Evolutionary conservation across 2,888 invertebrate species (phyloP), one percentile per base, ranked within the genome.

Genomic region (Altica lythri): DNA sequence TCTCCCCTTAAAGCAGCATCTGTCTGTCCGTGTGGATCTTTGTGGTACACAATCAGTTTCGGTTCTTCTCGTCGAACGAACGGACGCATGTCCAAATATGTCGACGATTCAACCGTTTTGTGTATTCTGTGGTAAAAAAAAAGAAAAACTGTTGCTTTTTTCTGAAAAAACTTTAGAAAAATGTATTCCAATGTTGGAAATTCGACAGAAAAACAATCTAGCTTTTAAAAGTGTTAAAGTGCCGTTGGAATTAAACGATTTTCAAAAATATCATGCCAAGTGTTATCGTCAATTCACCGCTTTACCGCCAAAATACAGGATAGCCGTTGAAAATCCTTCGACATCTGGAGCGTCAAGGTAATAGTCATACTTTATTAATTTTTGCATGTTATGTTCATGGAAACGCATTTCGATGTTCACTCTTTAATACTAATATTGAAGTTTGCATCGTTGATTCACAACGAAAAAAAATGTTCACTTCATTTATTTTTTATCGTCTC

Each of bases 231-330:
- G 14, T 12, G 35, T 13, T 35, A 13, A 35, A 35, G 13, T 35
- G 35, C 35, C 35, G 35, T 35, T 35, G 35, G 35, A 35, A 35
- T 35, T 35, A 3, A 35, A 35, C 35, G 35, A 35, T 35, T 35
- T 35, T 35, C 35, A 35, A 13, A 35, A 35, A 35, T 35, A 35
- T 13, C 35, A 35, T 8, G 35, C 35, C 8, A 35, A 35, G 35
- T 35, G 35, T 35, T 35, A 35, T 35, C 35, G 35, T 13, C 35
- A 35, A 35, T 35, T 35, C 35, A 35, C 35, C 35, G 14, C 35
- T 35, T 35, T 35, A 35, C 35, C 14, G 35, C 35, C 35, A 35
- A 35, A 35, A 35, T 13, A 35, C 35, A 35, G 35, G 13, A n/a
- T n/a, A n/a, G n/a, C n/a, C n/a, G n/a, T n/a, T n/a, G n/a, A n/a